Percentiles rank a stretch among this genome's conserved stretches.
Evolutionary conservation across 2,888 invertebrate genomes (phyloP).

Genomic region (Phasia obesa): DNA sequence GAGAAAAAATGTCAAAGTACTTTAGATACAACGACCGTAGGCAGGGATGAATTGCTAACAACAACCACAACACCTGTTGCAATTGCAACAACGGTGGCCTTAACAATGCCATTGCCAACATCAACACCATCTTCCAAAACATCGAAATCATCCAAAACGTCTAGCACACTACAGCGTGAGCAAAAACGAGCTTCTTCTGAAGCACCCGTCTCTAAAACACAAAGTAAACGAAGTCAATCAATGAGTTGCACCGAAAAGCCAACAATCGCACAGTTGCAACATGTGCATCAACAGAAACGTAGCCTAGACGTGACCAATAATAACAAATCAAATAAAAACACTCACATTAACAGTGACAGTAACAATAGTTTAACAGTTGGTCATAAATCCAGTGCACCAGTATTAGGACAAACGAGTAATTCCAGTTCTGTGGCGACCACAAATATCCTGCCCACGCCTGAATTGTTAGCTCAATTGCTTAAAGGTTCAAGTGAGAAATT

Average conservation of each 20-base stretch:
- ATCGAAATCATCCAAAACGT: conserved; percentile 39
- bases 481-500: conserved; percentile 91
- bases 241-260: conserved; percentile 77
- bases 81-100: conserved; percentile 37
- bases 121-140: conserved; percentile 12
- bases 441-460: conserved; percentile 83
- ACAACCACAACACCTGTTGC: conserved; percentile 57
- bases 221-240: conserved; percentile 80
- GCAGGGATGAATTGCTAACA: conserved; percentile 64
- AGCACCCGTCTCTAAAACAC: conserved; percentile 76
- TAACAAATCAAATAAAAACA: conserved; percentile 46
- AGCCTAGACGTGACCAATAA: conserved; percentile 76
- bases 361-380: conserved; percentile 1
- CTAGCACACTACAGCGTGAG: conserved; percentile 71
- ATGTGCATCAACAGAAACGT: conserved; percentile 77
- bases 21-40: conserved; percentile 72
- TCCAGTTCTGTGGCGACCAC: conserved; percentile 68
- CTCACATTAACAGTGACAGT: conserved; percentile 24
- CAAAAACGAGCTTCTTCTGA: conserved; percentile 80
- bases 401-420: conserved; percentile 64
- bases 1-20: conserved; percentile 78
- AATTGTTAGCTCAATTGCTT: conserved; percentile 89
- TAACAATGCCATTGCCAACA: conserved; percentile 67
- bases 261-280: conserved; percentile 61
- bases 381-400: conserved; percentile 59